Conservation (phyloP, 2,797 vertebrate genomes). For the Tapera naevia region DNA sequence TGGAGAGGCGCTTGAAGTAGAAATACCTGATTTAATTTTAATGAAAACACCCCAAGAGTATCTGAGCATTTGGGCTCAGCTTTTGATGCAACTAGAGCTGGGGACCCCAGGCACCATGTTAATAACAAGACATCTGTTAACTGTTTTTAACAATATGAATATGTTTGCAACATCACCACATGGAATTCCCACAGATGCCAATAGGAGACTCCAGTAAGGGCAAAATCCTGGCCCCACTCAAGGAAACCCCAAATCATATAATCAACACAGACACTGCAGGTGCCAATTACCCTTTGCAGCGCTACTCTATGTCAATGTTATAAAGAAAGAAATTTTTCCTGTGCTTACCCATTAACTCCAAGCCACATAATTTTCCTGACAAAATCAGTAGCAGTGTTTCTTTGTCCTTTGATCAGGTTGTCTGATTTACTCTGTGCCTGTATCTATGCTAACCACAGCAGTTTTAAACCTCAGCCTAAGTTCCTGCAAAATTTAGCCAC, state of each 20-base stretch:
- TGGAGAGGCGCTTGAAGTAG: background rate
- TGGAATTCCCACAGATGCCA: background rate
- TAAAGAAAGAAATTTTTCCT: background rate
- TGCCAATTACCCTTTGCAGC: background rate
- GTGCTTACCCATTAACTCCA: background rate
- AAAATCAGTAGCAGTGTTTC: background rate
- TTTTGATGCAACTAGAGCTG: background rate
- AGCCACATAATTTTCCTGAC: slow-evolving; percentile 20
- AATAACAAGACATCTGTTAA: background rate
- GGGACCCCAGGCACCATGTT: background rate
- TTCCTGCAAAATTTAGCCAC: slow-evolving; percentile 27
- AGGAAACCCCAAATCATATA: background rate
- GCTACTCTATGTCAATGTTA: background rate
- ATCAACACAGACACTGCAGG: no score
- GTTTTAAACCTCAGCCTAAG: background rate
- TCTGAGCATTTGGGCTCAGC: background rate
- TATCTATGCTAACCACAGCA: background rate
- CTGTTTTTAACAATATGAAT: background rate
- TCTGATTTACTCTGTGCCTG: background rate
- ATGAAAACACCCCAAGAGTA: background rate
- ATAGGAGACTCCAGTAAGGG: background rate
- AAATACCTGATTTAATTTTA: background rate
- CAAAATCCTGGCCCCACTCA: background rate
- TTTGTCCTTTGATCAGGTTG: background rate
- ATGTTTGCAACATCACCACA: background rate